Evolutionary conservation across 2,888 invertebrate species (phyloP).

Genomic region (Strigamia transsilvanica): DNA sequence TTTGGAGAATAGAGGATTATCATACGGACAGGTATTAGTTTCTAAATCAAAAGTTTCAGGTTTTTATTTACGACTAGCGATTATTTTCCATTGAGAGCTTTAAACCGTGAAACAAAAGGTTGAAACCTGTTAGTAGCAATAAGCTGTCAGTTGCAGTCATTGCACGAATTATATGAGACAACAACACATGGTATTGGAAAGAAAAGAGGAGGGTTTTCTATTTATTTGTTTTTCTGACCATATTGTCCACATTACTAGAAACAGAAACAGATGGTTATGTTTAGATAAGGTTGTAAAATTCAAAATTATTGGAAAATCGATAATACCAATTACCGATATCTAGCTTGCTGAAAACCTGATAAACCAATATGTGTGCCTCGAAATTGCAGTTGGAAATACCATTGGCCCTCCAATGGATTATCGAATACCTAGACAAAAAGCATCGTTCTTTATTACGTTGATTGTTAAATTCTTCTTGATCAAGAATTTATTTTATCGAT

Average conservation of each 20-base stretch:
- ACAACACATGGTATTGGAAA: constrained; percentile 19
- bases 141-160: constrained; percentile 39
- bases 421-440: not conserved
- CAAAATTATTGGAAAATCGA: constrained; percentile 43
- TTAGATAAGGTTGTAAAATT: constrained; percentile 41
- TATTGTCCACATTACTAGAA: constrained; percentile 1
- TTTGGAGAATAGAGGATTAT: not conserved
- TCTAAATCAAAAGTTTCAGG: not conserved
- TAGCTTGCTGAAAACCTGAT: constrained; percentile 5
- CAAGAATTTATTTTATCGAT: not conserved
- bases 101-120: constrained; percentile 41
- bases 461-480: not conserved
- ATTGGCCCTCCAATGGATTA: not conserved
- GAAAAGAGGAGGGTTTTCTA: not conserved
- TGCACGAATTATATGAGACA: constrained; percentile 37
- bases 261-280: constrained; percentile 30
- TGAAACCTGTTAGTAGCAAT: constrained; percentile 40
- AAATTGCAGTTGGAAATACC: constrained; percentile 36
- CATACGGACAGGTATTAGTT: not conserved
- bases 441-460: not conserved
- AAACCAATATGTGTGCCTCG: constrained; percentile 40
- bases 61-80: not conserved
- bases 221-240: constrained; percentile 33
- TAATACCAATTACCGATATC: constrained; percentile 35
- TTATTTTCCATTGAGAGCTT: constrained; percentile 5